Conservation (phyloP, 2,888 invertebrate genomes). For the Tipula vernalis region DNA sequence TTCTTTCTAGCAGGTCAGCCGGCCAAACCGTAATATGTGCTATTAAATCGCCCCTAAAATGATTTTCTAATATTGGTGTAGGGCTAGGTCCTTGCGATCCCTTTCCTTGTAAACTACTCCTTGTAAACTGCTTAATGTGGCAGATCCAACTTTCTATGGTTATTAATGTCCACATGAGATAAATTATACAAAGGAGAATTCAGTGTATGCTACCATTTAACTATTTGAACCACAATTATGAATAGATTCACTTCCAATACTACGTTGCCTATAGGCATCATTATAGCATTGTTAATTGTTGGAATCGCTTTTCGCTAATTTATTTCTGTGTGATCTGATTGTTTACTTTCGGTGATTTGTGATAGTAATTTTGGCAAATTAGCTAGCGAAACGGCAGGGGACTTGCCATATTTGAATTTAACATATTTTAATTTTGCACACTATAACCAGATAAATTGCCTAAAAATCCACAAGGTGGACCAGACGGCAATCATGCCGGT, state of each 20-base stretch:
- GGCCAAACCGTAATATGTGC: conserved; percentile 89
- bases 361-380: conserved; percentile 39
- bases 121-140: no score
- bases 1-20: conserved; percentile 86
- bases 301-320: conserved; percentile 42
- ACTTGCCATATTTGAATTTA: conserved; percentile 34
- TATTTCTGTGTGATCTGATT: conserved; percentile 37
- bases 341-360: conserved; percentile 36
- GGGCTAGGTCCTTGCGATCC: conserved; percentile 61
- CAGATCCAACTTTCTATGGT: conserved; percentile 43
- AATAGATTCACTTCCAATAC: conserved; percentile 12
- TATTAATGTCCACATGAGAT: conserved; percentile 38
- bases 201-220: conserved; percentile 30
- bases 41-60: conserved; percentile 81
- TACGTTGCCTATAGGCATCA: conserved; percentile 19
- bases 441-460: background rate
- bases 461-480: background rate
- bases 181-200: conserved; percentile 34
- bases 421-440: conserved; percentile 13
- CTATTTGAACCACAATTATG: conserved; percentile 19
- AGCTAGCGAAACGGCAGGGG: conserved; percentile 35
- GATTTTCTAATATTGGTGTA: conserved; percentile 78
- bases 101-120: conserved; percentile 47
- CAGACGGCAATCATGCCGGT: conserved; percentile 17
- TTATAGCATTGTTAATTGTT: conserved; percentile 38